These are phyloP conservation scores for Scolopax mira DNA, from an alignment of 2,113 vertebrate species.

Conservation along the genomic window DNA sequence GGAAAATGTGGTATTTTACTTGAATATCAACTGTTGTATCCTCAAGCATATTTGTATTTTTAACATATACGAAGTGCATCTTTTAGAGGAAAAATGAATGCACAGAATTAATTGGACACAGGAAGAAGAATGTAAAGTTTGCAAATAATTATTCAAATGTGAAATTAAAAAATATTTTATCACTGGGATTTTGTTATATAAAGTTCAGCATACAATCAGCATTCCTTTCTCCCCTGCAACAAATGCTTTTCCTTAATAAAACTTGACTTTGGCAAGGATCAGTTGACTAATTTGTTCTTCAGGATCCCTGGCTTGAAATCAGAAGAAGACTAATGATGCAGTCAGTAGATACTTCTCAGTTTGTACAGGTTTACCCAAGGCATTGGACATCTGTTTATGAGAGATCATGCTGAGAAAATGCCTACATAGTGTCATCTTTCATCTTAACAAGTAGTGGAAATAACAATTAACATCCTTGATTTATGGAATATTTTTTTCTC, in stretches of 20 bases:
- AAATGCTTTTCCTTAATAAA: slow-evolving; percentile 45
- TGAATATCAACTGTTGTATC: neutral
- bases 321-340: slow-evolving; percentile 57
- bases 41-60: neutral
- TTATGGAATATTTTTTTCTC: slow-evolving; percentile 1
- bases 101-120: neutral
- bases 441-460: slow-evolving; percentile 61
- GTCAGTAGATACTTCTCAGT: slow-evolving; percentile 46
- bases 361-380: slow-evolving; percentile 63
- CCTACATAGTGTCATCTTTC: slow-evolving; percentile 50
- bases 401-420: slow-evolving; percentile 46
- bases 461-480: slow-evolving; percentile 53
- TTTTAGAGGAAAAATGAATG: neutral
- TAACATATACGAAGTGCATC: neutral
- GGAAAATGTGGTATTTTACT: slow-evolving; percentile 6
- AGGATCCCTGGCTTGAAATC: slow-evolving; percentile 55
- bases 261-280: slow-evolving; percentile 31
- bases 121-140: neutral
- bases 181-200: neutral
- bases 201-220: neutral
- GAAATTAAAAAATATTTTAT: neutral
- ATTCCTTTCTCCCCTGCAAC: neutral
- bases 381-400: slow-evolving; percentile 65
- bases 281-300: slow-evolving; percentile 63
- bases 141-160: neutral